Percentiles rank a stretch among this genome's conserved stretches.
Conservation (phyloP, 2,113 vertebrate genomes). For the Ageneiosus marmoratus region DNA sequence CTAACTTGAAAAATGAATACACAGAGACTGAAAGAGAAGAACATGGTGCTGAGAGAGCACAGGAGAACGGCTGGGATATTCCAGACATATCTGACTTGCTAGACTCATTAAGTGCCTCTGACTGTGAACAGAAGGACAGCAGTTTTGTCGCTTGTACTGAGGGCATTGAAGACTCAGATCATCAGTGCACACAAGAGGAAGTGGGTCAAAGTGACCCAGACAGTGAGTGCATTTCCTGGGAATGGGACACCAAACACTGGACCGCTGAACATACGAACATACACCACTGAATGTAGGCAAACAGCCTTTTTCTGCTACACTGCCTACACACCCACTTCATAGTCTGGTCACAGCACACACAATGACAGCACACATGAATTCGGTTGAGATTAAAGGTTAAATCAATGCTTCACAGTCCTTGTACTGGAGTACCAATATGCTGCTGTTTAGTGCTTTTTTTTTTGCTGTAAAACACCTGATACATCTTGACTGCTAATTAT, state of each 20-base stretch:
- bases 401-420: neutral
- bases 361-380: slow-evolving; percentile 22
- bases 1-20: neutral
- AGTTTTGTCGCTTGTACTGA: neutral
- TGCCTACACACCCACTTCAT: slow-evolving; percentile 30
- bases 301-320: slow-evolving; percentile 35
- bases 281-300: slow-evolving; percentile 45
- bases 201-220: slow-evolving; percentile 46
- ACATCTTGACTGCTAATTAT: slow-evolving; percentile 17
- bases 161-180: neutral
- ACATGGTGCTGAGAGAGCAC: slow-evolving; percentile 19
- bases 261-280: slow-evolving; percentile 54
- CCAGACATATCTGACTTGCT: slow-evolving; percentile 76
- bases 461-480: slow-evolving; percentile 22
- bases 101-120: slow-evolving; percentile 61
- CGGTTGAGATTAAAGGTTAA: slow-evolving; percentile 48
- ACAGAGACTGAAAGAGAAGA: slow-evolving; percentile 16
- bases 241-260: slow-evolving; percentile 72
- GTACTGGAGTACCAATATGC: slow-evolving; percentile 9
- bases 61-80: slow-evolving; percentile 71
- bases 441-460: slow-evolving; percentile 7
- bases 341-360: slow-evolving; percentile 24
- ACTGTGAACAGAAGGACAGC: slow-evolving; percentile 5
- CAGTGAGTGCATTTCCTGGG: slow-evolving; percentile 63
- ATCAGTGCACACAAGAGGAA: neutral